These are phyloP conservation scores for Harpalus rubripes DNA, from an alignment of 2,888 invertebrate species.

Conservation along the genomic window DNA sequence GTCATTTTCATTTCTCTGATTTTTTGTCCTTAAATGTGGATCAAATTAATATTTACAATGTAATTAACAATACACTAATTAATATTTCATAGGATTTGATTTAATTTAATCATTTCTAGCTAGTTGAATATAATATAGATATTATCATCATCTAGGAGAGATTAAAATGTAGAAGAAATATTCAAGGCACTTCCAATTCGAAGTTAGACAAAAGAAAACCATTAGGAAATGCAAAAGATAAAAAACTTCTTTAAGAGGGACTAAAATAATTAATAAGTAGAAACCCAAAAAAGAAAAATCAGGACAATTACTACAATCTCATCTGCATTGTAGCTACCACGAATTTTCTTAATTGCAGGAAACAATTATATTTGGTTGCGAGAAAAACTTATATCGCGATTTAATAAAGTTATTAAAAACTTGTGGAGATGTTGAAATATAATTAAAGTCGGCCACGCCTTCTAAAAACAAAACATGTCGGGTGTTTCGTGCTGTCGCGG, in stretches of 20 bases:
- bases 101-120: not conserved
- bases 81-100: not conserved
- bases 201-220: not conserved
- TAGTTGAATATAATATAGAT: not conserved
- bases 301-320: conserved; percentile 18
- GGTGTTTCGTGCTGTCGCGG: conserved; percentile 59
- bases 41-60: not conserved
- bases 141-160: not conserved
- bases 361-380: conserved; percentile 58
- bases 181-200: conserved; percentile 1
- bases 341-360: conserved; percentile 57
- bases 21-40: too few relatives aligned
- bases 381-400: conserved; percentile 57
- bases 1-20: too few relatives aligned
- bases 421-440: conserved; percentile 61
- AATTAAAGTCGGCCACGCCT: conserved; percentile 58
- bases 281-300: conserved; percentile 6
- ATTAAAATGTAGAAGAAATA: not conserved
- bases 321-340: conserved; percentile 42
- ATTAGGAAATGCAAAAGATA: conserved; percentile 18
- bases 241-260: conserved; percentile 14
- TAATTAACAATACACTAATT: not conserved
- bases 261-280: conserved; percentile 34
- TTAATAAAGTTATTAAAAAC: conserved; percentile 61
- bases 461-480: conserved; percentile 58